These are phyloP conservation scores for Enteromius argenteus DNA, from an alignment of 2,797 vertebrate species.

Conservation along the genomic window DNA sequence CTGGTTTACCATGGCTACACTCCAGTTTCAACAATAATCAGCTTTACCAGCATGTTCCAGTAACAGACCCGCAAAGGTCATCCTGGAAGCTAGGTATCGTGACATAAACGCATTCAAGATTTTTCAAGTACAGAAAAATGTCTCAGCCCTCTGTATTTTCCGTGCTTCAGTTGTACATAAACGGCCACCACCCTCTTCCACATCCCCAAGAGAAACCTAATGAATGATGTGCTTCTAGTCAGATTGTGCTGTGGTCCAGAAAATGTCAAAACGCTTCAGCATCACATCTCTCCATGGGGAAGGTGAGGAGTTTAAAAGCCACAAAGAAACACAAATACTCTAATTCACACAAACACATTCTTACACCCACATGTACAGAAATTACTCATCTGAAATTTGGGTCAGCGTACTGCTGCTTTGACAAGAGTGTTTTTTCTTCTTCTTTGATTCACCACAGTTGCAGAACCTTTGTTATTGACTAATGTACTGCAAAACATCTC, in stretches of 20 bases:
- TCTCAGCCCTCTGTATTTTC: background rate
- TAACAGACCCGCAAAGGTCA: background rate
- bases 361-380: slow-evolving; percentile 37
- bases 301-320: slow-evolving; percentile 50
- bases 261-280: slow-evolving; percentile 34
- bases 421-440: slow-evolving; percentile 6
- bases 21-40: background rate
- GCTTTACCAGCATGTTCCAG: background rate
- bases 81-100: background rate
- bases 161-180: slow-evolving; percentile 7
- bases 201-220: slow-evolving; percentile 44
- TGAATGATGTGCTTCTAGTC: slow-evolving; percentile 34
- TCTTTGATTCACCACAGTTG: slow-evolving; percentile 15
- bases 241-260: slow-evolving; percentile 26
- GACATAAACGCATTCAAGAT: background rate
- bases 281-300: slow-evolving; percentile 53
- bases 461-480: slow-evolving; percentile 33
- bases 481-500: slow-evolving; percentile 41
- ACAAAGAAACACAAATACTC: slow-evolving; percentile 37
- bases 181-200: slow-evolving; percentile 29
- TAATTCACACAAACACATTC: slow-evolving; percentile 40
- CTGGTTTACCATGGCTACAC: background rate
- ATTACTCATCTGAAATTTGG: slow-evolving; percentile 42
- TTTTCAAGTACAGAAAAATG: background rate
- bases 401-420: slow-evolving; percentile 10